A percentile compares a stretch with the other conserved stretches of the same genome.
These are phyloP conservation scores for Volucella inflata DNA, from an alignment of 2,888 invertebrate species.

Conservation along the genomic window DNA sequence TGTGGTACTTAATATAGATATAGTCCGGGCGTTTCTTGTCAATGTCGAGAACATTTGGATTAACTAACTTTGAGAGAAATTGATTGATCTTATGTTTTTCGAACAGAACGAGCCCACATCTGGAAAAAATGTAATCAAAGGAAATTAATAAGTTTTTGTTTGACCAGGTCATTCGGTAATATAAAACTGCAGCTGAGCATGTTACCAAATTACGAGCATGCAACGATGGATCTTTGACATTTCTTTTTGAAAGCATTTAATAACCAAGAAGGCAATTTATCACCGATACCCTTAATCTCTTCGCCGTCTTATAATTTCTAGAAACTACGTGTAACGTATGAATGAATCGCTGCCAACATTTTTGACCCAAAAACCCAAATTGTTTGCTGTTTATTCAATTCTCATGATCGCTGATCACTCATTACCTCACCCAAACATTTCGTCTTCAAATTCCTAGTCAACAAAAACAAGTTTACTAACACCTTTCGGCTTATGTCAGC, in stretches of 20 bases:
- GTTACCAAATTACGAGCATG: too few relatives aligned
- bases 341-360: background rate
- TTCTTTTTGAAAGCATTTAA: too few relatives aligned
- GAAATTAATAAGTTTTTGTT: too few relatives aligned
- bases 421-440: background rate
- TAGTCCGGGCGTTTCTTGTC: slow-evolving; percentile 84
- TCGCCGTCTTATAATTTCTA: too few relatives aligned
- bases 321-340: too few relatives aligned
- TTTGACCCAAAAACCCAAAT: background rate
- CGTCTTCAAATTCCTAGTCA: background rate
- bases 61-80: slow-evolving; percentile 82
- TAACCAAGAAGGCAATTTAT: too few relatives aligned
- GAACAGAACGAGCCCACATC: slow-evolving; percentile 81
- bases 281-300: too few relatives aligned
- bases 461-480: slow-evolving; percentile 32
- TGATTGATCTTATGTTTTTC: slow-evolving; percentile 81
- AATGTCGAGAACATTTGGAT: slow-evolving; percentile 82
- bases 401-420: background rate
- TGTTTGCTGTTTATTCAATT: background rate
- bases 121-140: slow-evolving; percentile 66
- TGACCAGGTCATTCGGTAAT: too few relatives aligned
- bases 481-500: slow-evolving; percentile 18
- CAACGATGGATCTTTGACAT: too few relatives aligned
- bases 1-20: slow-evolving; percentile 85
- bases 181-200: too few relatives aligned